Base-by-base conservation (phyloP, 2,113 vertebrate genomes). In the Melanerpes formicivorus region DNA sequence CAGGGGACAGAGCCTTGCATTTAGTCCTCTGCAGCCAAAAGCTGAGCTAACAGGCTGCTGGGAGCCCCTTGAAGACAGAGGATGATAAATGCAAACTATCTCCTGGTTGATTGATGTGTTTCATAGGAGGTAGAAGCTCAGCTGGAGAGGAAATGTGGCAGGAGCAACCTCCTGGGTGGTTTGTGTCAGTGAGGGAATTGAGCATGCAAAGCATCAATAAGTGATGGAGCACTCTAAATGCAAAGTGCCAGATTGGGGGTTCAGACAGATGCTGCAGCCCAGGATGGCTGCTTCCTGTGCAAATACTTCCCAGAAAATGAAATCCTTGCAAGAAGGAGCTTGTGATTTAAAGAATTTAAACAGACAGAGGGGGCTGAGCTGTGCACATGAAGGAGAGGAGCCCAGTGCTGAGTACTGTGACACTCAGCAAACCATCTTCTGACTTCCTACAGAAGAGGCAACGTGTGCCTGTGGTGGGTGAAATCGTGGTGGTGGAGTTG, bases 401-500 rank as follows among this genome's bases (percentile, higher is more conserved):
- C 58, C 25, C 5, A 1, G 65, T 40, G 16, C 5, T 11, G 55
- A 18, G 64, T 8, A 22, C 16, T 50, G 69, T 27, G 37, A 22
- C 25, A 17, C 14, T 46, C 65, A n/a, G 44, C 55, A 79, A 74
- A 44, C 25, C 42, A 18, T 48, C 5, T 26, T 22, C 56, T 52
- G 62, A 10, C 15, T 13, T 74, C 48, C 19, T 44, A 25, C 0
- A 19, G 52, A 46, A 40, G 27, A 52, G 40, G 21, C 3, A 1
- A 18, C 0, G 9, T 4, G n/a, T 15, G 60, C 18, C 1, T 1
- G 40, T 12, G 18, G 29, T 1, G 0, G 67, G 37, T 25, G 54
- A 50, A 30, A 48, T 3, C 22, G 87, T 5, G 42, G 18, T 11
- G 27, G 37, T 55, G 60, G 37, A 7, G 50, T 22, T 63, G 40